Percentiles rank a stretch among this genome's conserved stretches.
Conservation (phyloP, 2,888 invertebrate species). For the Drosophila fulvimacula region DNA sequence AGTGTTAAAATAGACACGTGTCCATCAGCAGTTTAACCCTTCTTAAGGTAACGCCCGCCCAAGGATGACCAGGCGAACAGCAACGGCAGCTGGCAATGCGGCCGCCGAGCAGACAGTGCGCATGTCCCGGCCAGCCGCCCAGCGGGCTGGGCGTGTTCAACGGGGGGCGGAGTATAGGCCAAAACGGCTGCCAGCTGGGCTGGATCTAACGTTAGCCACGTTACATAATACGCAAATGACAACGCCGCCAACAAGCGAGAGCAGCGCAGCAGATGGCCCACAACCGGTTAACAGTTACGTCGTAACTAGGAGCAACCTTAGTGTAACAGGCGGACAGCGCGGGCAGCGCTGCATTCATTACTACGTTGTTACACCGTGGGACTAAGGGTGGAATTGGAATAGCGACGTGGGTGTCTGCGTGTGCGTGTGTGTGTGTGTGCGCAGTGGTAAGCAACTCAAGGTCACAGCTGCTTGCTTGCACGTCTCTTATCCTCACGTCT, state of each 20-base stretch:
- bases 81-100: conserved; percentile 11
- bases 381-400: conserved; percentile 44
- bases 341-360: conserved; percentile 56
- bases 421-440: conserved; percentile 9
- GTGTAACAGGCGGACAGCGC: conserved; percentile 79
- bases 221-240: conserved; percentile 60
- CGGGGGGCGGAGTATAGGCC: conserved; percentile 72
- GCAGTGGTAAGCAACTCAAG: conserved; percentile 54
- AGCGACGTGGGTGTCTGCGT: not conserved
- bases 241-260: conserved; percentile 32
- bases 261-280: conserved; percentile 48
- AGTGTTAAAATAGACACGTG: conserved; percentile 82
- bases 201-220: conserved; percentile 59
- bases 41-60: conserved; percentile 86
- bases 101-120: conserved; percentile 38
- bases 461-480: conserved; percentile 41
- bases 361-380: conserved; percentile 79
- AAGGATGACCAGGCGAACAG: conserved; percentile 84
- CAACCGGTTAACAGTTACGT: conserved; percentile 83
- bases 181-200: conserved; percentile 37
- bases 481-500: conserved; percentile 32
- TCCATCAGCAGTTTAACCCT: conserved; percentile 85
- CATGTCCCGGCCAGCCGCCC: conserved; percentile 43
- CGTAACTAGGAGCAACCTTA: conserved; percentile 85
- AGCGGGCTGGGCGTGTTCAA: conserved; percentile 55